Percentiles rank a stretch among this genome's conserved stretches.
These are phyloP conservation scores for Threskiornis aethiopicus DNA, from an alignment of 2,797 vertebrate genomes.

Conservation along the genomic window DNA sequence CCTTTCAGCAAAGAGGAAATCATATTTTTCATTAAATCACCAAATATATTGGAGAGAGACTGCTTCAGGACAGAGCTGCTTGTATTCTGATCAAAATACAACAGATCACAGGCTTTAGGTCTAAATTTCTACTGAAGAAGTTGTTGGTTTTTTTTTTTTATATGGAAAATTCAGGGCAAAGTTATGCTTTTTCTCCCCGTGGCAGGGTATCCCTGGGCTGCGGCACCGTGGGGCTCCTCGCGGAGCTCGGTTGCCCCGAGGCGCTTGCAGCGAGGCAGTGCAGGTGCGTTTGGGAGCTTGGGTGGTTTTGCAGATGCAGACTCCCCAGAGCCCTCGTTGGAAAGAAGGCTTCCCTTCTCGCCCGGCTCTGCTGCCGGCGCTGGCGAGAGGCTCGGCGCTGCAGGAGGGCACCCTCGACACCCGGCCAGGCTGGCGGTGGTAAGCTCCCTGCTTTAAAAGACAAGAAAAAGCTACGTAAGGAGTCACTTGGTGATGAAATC, in stretches of 20 bases:
- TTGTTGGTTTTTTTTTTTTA: not conserved
- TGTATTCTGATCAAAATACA: not conserved
- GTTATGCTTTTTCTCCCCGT: not conserved
- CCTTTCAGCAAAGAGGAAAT: not conserved
- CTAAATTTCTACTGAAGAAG: not conserved
- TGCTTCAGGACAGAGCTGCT: not conserved
- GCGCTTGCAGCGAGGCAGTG: not conserved
- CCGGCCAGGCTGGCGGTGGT: not conserved
- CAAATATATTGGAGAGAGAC: not conserved
- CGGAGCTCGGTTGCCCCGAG: not conserved
- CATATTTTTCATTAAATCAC: not conserved
- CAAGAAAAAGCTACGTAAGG: not conserved
- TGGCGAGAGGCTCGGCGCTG: not conserved
- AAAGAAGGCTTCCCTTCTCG: not conserved
- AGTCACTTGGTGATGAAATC: not conserved
- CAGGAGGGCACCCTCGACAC: not conserved
- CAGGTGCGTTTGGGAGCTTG: not conserved
- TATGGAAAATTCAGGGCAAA: not conserved
- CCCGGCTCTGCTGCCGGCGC: rapidly evolving
- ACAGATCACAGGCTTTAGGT: not conserved
- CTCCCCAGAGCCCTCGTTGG: not conserved
- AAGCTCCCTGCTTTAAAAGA: not conserved
- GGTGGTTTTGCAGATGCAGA: not conserved
- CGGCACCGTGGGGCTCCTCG: rapidly evolving
- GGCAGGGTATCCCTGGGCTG: not conserved